Evolutionary conservation across 2,113 vertebrate genomes (phyloP).

Genomic region (Bos javanicus): DNA sequence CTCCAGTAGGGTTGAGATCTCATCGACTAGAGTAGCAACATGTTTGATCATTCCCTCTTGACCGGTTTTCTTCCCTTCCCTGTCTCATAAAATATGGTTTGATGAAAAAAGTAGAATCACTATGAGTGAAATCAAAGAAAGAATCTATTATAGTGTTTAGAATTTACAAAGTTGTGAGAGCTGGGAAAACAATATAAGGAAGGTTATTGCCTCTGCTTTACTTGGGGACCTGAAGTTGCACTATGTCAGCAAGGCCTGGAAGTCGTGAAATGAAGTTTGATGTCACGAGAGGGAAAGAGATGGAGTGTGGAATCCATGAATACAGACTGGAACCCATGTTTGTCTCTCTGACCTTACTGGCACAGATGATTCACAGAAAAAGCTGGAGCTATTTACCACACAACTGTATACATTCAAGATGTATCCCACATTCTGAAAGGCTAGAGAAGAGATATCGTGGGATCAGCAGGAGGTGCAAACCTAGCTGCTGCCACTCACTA

Average conservation of each 20-base stretch:
- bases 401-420: neutral
- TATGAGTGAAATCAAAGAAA: neutral
- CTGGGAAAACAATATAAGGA: neutral
- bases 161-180: neutral
- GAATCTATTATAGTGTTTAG: neutral
- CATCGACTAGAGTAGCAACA: neutral
- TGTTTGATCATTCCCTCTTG: neutral
- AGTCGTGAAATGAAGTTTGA: neutral
- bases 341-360: neutral
- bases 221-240: neutral
- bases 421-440: rapidly evolving
- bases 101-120: neutral
- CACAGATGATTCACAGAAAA: neutral
- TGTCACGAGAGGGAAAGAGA: neutral
- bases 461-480: neutral
- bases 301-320: neutral
- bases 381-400: neutral
- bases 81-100: neutral
- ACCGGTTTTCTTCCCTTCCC: neutral
- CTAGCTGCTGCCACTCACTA: neutral
- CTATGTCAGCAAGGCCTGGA: neutral
- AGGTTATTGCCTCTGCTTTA: neutral
- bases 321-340: neutral
- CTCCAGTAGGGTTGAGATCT: neutral
- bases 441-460: too few species aligned